Conservation (phyloP, 2,797 vertebrate species). For the Poecile montanus region DNA sequence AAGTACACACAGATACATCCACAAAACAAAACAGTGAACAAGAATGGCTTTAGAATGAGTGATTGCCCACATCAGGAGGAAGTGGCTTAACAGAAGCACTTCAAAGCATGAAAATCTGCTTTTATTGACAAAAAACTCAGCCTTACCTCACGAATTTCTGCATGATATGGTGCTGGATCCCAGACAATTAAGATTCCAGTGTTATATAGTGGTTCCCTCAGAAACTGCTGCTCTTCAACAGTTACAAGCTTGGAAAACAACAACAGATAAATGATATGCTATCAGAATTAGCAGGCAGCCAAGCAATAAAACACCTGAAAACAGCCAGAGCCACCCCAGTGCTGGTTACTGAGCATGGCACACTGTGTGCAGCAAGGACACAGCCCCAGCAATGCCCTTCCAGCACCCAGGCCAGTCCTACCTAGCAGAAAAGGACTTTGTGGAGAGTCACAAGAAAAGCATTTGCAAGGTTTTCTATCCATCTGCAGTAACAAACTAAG, state of each 20-base stretch:
- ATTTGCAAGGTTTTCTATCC: neutral
- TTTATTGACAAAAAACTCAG: neutral
- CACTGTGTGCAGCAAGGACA: neutral
- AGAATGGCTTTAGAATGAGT: neutral
- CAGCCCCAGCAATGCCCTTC: neutral
- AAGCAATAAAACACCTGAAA: neutral
- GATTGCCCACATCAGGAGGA: neutral
- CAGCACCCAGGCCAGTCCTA: accelerated
- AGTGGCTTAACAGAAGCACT: neutral
- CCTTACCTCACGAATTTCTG: conserved; percentile 77
- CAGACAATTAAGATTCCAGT: conserved; percentile 80
- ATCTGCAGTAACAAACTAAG: neutral
- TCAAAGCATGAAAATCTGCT: neutral
- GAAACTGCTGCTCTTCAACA: conserved; percentile 68
- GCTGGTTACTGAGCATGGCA: neutral
- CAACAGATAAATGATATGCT: neutral
- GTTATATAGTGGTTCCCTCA: conserved; percentile 72
- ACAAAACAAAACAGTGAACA: neutral
- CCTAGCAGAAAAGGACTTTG: neutral
- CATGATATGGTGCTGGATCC: conserved; percentile 80
- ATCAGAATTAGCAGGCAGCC: neutral
- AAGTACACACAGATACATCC: neutral
- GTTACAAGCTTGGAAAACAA: conserved; percentile 74
- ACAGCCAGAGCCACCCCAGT: neutral
- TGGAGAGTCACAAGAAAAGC: neutral